Conservation (phyloP, 2,113 vertebrate genomes). For the Salvelinus alpinus region DNA sequence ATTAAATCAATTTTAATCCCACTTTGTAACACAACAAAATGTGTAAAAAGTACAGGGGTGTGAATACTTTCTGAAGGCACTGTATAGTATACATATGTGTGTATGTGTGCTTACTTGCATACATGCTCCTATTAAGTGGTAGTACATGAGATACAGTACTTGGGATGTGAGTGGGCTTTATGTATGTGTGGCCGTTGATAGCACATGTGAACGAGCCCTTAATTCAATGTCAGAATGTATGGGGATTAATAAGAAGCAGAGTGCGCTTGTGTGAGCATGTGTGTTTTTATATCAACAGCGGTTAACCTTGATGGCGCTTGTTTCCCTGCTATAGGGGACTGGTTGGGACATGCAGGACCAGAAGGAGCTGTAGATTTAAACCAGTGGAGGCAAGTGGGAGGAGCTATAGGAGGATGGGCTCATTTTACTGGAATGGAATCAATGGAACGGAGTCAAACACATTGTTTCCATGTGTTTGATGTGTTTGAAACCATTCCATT, state of each 20-base stretch:
- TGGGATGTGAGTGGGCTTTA: too few relatives aligned
- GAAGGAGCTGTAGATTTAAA: slow-evolving; percentile 11
- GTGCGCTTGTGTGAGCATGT: slow-evolving; percentile 43
- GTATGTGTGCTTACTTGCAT: not conserved
- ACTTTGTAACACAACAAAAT: too few relatives aligned
- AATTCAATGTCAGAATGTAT: slow-evolving; percentile 29
- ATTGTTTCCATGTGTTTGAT: too few relatives aligned
- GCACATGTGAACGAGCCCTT: slow-evolving; percentile 12
- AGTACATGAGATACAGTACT: not conserved
- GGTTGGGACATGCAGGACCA: slow-evolving; percentile 27
- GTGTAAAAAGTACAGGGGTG: too few relatives aligned
- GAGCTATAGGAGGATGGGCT: too few relatives aligned
- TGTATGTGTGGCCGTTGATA: not conserved
- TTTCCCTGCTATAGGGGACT: slow-evolving; percentile 25
- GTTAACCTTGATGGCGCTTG: slow-evolving; percentile 5
- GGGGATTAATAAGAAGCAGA: slow-evolving; percentile 39
- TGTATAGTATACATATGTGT: not conserved
- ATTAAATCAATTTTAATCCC: too few relatives aligned
- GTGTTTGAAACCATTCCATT: too few relatives aligned
- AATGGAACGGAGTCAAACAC: too few relatives aligned
- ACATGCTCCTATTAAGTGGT: too few relatives aligned
- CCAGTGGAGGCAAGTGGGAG: not conserved
- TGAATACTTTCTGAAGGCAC: too few relatives aligned
- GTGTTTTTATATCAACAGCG: slow-evolving; percentile 63
- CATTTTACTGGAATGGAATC: too few relatives aligned